Conservation (phyloP, 2,113 vertebrate genomes). For the Calypte anna region DNA sequence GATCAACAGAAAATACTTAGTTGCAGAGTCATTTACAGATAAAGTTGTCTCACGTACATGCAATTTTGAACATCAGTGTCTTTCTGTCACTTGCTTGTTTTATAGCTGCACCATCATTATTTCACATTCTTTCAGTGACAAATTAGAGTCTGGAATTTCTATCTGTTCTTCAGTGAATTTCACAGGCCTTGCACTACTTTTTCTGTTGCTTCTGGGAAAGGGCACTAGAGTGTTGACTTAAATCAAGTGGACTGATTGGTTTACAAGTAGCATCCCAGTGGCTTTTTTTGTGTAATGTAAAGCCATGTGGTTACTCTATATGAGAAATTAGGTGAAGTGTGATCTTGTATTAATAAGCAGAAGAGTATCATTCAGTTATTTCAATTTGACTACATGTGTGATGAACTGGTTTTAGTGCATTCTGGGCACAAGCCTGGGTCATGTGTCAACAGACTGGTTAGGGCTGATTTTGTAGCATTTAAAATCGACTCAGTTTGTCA, state of each 20-base stretch:
- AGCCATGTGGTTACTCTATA: neutral
- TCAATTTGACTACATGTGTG: neutral
- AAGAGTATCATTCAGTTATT: neutral
- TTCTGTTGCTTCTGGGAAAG: neutral
- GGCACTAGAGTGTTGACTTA: neutral
- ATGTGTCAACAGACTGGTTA: neutral
- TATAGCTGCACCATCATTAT: neutral
- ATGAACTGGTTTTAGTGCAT: neutral
- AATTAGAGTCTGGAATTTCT: neutral
- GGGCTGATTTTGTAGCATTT: neutral
- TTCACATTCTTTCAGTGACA: neutral
- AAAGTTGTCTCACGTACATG: neutral
- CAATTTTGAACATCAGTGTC: neutral
- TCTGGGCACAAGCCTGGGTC: neutral
- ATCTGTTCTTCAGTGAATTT: neutral
- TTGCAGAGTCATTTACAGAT: neutral
- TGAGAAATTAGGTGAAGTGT: neutral
- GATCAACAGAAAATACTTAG: neutral
- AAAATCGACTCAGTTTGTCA: neutral
- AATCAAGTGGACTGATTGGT: too few relatives aligned
- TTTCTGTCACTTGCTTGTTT: neutral
- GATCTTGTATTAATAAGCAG: neutral
- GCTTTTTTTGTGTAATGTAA: neutral
- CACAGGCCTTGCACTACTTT: neutral
- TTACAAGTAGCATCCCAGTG: neutral